Base-by-base conservation (phyloP, 2,888 invertebrate genomes). In the Pollenia griseotomentosa region DNA sequence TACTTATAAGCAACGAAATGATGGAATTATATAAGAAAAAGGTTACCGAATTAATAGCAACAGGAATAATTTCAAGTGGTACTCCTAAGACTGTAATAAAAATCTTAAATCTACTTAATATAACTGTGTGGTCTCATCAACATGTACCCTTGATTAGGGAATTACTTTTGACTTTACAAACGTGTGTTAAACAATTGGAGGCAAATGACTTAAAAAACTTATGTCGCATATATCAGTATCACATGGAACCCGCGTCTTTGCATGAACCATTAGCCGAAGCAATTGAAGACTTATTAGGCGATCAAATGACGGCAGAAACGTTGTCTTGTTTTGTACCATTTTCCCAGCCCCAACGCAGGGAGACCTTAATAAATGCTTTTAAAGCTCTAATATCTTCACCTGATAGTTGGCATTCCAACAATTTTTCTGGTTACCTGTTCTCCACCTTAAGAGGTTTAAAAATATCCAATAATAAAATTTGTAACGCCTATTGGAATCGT, bases 171-270 rank as follows among this genome's bases (percentile, higher is more conserved):
- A 66, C 93, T 10, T 86, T 95, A 11, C 90, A 93, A 85, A 91
- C 92, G 12, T 90, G 92, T 53, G 88, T 95, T 8, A 82, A 91
- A 16, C 84, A 91, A 2, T 88, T 95, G n/a, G 92, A 91, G 66
- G 83, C 92, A 2, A 90, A 89, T 12, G 94, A 95, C 71, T 88
- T 95, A 1, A 89, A 94, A 93, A 89, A 87, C 91, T 70, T 91
- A 3, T 92, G 91, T 75, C 90, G 94, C 91, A 90, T 94, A 48
- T 94, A 94, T 89, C 92, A 94, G 90, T 94, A 92, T 81, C 94
- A 94, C 84, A 90, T 94, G 83, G 95, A 95, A 89, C 95, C 95
- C 2, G 94, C 94, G 2, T 90, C 91, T 4, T 88, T 95, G 3
- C 89, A 94, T 2, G 92, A 92, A 61, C 92, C 93, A 48, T 90